Conservation (phyloP, 2,888 invertebrate species). For the Rhamphomyia laevipes region DNA sequence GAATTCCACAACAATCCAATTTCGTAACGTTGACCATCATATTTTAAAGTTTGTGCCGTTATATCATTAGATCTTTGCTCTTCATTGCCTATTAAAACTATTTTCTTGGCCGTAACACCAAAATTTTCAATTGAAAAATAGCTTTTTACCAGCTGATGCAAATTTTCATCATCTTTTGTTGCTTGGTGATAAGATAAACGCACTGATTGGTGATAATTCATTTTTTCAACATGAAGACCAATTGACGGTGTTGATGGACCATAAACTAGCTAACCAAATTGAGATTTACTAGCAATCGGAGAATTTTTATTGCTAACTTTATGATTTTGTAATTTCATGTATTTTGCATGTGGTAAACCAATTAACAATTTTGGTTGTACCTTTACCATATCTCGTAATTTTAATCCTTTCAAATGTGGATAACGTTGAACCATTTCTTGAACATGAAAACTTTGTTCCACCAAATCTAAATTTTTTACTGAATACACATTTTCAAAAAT, state of each 20-base stretch:
- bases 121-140: conserved; percentile 9
- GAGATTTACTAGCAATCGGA: conserved; percentile 3
- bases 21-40: background rate
- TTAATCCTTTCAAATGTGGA: too few relatives aligned
- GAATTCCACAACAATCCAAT: conserved; percentile 2
- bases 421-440: too few relatives aligned
- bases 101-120: conserved; percentile 1
- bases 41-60: conserved; percentile 1
- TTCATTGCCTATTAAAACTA: background rate
- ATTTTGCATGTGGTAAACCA: conserved; percentile 6
- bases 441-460: too few relatives aligned
- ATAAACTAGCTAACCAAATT: conserved; percentile 6
- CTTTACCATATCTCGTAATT: too few relatives aligned
- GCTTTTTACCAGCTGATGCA: conserved; percentile 3
- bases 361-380: conserved; percentile 3
- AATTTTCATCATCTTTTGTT: background rate
- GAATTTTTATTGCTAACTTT: background rate
- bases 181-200: background rate
- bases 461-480: too few relatives aligned
- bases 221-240: background rate
- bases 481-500: too few relatives aligned
- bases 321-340: too few relatives aligned
- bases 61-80: conserved; percentile 4
- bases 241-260: background rate
- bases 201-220: background rate